Evolutionary conservation across 2,888 invertebrate species (phyloP).

Genomic region (Orgyia antiqua): DNA sequence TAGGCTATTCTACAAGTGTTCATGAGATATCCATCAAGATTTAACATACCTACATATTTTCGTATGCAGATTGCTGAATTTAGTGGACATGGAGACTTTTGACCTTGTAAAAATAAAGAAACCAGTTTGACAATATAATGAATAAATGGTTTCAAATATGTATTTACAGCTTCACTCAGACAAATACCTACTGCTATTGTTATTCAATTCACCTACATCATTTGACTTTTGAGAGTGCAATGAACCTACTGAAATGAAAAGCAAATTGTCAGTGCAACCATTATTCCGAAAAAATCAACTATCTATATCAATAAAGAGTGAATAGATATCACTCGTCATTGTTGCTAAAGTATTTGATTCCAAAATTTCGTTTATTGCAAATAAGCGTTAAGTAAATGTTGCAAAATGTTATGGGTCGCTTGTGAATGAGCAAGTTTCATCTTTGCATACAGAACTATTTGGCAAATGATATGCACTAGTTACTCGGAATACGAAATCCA

Average conservation of each 20-base stretch:
- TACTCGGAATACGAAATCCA: slow-evolving; percentile 48
- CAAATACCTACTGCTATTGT: no score
- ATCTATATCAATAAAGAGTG: slow-evolving; percentile 17
- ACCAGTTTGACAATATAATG: no score
- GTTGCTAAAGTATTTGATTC: slow-evolving; percentile 31
- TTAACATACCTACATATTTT: no score
- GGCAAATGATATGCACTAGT: slow-evolving; percentile 54
- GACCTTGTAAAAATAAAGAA: no score
- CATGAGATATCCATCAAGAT: no score
- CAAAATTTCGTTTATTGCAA: slow-evolving; percentile 27
- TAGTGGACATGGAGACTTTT: no score
- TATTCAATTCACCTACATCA: slow-evolving; percentile 7
- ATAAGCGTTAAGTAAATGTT: slow-evolving; percentile 41
- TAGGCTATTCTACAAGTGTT: no score
- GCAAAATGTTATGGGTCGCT: slow-evolving; percentile 35
- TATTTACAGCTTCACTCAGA: no score
- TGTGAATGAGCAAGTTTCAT: slow-evolving; percentile 34
- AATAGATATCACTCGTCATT: slow-evolving; percentile 22
- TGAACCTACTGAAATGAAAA: slow-evolving; percentile 17
- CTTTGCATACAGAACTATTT: slow-evolving; percentile 44
- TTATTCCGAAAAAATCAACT: slow-evolving; percentile 21
- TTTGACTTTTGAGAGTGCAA: slow-evolving; percentile 11
- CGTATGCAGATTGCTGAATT: no score
- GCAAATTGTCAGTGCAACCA: slow-evolving; percentile 16
- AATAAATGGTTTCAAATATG: no score